A percentile compares a stretch with the other conserved stretches of the same genome.
phyloP scores from a whole-genome alignment of 2,888 invertebrate species.

The Ochropacha duplaris region DNA sequence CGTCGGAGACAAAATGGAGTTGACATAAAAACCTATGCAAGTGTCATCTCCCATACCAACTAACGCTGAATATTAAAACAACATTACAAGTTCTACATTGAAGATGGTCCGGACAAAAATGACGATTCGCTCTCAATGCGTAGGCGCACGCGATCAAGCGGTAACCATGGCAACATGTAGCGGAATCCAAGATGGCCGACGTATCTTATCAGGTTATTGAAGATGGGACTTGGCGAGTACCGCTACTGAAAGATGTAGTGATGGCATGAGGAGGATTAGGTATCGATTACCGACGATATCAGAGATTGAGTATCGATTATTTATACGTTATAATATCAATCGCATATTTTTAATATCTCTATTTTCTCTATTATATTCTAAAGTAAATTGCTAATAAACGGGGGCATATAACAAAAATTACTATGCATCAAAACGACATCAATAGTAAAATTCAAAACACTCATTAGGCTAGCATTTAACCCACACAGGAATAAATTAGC shows the following conservation, averaged over 20 bases:
- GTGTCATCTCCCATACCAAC: not conserved
- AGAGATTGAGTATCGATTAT: conserved; percentile 3
- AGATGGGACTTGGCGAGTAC: conserved; percentile 23
- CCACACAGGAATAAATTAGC: conserved; percentile 17
- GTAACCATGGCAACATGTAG: conserved; percentile 60
- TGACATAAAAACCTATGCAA: not conserved
- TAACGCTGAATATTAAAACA: conserved; percentile 4
- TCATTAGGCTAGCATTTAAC: conserved; percentile 6
- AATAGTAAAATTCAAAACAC: not conserved
- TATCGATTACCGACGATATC: conserved; percentile 25
- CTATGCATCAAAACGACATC: not conserved
- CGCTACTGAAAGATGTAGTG: conserved; percentile 35
- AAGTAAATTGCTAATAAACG: not conserved
- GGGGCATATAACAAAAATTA: not conserved
- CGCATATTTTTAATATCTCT: too few relatives aligned
- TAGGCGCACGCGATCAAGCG: conserved; percentile 59
- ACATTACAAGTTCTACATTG: not conserved
- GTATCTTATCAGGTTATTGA: conserved; percentile 58
- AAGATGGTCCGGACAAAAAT: conserved; percentile 20
- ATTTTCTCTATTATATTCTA: too few relatives aligned
- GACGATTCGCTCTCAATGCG: conserved; percentile 31
- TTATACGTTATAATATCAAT: not conserved
- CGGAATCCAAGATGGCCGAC: conserved; percentile 70
- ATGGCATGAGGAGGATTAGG: conserved; percentile 22
- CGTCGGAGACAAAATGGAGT: conserved; percentile 1